phyloP scores from a whole-genome alignment of 1,140 invertebrate genomes.

The Chironomus striatipennis region DNA sequence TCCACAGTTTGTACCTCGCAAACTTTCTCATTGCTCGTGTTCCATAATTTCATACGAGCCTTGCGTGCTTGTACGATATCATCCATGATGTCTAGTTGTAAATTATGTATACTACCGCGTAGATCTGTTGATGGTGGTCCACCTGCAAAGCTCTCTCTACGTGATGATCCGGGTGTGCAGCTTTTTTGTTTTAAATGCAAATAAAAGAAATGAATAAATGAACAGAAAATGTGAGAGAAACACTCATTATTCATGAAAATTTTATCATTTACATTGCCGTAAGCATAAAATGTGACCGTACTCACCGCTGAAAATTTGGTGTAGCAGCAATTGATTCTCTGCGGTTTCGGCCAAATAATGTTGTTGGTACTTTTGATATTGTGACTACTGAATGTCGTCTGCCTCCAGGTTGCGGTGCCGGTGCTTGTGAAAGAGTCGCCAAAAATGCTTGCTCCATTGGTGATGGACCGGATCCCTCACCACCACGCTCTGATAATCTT shows the following conservation, averaged over 20 bases:
- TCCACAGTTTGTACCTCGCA: conserved; percentile 70
- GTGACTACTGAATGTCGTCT: conserved; percentile 74
- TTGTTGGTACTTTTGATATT: conserved; percentile 65
- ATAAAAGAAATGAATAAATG: neutral
- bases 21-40: conserved; percentile 65
- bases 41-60: conserved; percentile 68
- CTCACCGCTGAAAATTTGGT: conserved; percentile 37
- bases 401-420: conserved; percentile 58
- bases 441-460: conserved; percentile 63
- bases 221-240: neutral
- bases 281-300: neutral
- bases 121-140: conserved; percentile 59
- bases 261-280: neutral
- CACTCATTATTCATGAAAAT: neutral
- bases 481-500: conserved; percentile 64
- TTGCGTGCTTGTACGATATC: conserved; percentile 73
- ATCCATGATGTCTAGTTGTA: conserved; percentile 79
- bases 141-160: conserved; percentile 36
- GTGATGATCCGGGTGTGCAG: conserved; percentile 34
- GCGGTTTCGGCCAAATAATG: conserved; percentile 62
- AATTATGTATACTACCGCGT: conserved; percentile 67
- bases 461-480: conserved; percentile 54
- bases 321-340: conserved; percentile 71
- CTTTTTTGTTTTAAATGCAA: conserved; percentile 25
- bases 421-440: conserved; percentile 63